Percentiles rank a stretch among this genome's conserved stretches.
Conservation (phyloP, 2,113 vertebrate genomes). For the Osmerus eperlanus region DNA sequence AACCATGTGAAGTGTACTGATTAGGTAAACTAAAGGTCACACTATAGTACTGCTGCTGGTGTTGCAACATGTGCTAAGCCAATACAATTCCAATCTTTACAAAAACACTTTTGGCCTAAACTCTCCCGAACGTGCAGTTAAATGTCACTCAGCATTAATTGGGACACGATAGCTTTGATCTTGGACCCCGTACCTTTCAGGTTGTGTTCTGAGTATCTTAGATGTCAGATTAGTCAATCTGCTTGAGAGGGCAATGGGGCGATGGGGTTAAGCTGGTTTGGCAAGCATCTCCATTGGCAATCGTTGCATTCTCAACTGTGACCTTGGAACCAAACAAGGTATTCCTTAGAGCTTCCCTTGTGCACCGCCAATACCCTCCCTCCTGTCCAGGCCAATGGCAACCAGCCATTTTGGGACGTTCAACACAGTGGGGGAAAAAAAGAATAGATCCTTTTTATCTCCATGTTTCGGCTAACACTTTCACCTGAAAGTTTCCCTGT, state of each 20-base stretch:
- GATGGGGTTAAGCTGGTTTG: slow-evolving; percentile 40
- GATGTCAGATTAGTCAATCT: slow-evolving; percentile 21
- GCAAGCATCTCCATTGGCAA: slow-evolving; percentile 27
- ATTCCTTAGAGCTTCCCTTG: slow-evolving; percentile 19
- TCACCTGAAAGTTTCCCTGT: slow-evolving; percentile 43
- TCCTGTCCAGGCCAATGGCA: slow-evolving; percentile 7
- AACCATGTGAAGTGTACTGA: too few relatives aligned
- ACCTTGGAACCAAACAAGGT: slow-evolving; percentile 43
- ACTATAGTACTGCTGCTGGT: too few relatives aligned
- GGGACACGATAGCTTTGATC: background rate
- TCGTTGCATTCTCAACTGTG: slow-evolving; percentile 35
- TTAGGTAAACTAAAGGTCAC: too few relatives aligned
- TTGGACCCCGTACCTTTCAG: background rate
- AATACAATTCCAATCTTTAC: background rate
- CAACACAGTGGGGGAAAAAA: slow-evolving; percentile 5
- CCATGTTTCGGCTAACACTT: slow-evolving; percentile 47
- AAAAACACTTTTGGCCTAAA: background rate
- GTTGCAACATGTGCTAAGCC: too few relatives aligned
- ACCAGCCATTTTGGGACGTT: slow-evolving; percentile 14
- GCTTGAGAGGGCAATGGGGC: slow-evolving; percentile 12
- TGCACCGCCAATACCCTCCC: background rate
- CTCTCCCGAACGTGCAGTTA: background rate
- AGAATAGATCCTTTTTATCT: slow-evolving; percentile 37
- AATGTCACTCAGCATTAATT: background rate
- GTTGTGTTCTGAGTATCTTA: slow-evolving; percentile 7